A percentile compares a stretch with the other conserved stretches of the same genome.
Conservation (phyloP, 2,888 invertebrate species). For the Ellobium chinense region DNA sequence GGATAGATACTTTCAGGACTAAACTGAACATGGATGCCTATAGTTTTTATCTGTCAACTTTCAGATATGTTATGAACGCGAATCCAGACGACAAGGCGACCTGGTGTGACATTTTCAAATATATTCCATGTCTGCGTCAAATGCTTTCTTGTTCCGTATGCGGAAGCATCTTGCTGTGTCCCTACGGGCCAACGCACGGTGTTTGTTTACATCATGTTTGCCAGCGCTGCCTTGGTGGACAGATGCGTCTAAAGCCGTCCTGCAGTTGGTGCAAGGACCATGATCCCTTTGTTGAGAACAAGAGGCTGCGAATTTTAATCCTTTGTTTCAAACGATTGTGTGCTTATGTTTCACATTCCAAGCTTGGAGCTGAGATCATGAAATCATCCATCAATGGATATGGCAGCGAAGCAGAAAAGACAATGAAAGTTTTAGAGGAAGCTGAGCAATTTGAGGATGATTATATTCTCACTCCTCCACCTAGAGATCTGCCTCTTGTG, state of each 20-base stretch:
- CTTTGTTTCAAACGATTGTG: constrained; percentile 94
- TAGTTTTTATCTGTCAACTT: constrained; percentile 89
- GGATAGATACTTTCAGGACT: background rate
- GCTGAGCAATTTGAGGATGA: constrained; percentile 64
- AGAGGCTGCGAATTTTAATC: constrained; percentile 88
- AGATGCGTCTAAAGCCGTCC: constrained; percentile 90
- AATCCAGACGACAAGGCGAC: constrained; percentile 84
- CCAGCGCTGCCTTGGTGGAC: constrained; percentile 89
- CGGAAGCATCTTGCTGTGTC: constrained; percentile 89
- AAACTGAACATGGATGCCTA: constrained; percentile 87
- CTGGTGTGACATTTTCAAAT: constrained; percentile 89
- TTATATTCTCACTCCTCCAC: constrained; percentile 47
- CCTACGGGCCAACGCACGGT: constrained; percentile 86
- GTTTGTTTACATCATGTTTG: constrained; percentile 95
- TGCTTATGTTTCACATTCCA: constrained; percentile 85
- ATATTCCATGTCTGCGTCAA: constrained; percentile 91
- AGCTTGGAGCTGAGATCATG: constrained; percentile 58
- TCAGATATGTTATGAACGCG: constrained; percentile 88
- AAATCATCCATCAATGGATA: constrained; percentile 59
- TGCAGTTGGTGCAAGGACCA: constrained; percentile 93
- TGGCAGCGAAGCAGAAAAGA: constrained; percentile 57
- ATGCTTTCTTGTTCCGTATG: constrained; percentile 94
- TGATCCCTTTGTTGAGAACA: constrained; percentile 89
- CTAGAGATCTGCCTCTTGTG: constrained; percentile 31
- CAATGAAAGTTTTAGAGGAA: constrained; percentile 70